These are phyloP conservation scores for Cyclargus thomasi DNA, from an alignment of 1,140 invertebrate genomes.

Conservation along the genomic window DNA sequence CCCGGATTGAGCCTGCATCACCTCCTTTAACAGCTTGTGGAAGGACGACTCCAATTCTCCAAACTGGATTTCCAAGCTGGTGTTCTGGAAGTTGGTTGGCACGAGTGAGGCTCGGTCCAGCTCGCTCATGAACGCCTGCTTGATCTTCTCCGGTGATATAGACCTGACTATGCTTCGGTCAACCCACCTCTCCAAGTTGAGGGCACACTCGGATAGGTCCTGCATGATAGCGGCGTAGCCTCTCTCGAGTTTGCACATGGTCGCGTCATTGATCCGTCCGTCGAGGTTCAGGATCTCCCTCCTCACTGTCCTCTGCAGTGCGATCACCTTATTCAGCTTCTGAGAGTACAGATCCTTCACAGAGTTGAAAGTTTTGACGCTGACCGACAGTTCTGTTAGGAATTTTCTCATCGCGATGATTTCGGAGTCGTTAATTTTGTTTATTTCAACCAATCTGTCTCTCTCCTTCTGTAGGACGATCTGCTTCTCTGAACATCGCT, in stretches of 20 bases:
- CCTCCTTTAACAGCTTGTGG: conserved; percentile 56
- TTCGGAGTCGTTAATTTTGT: conserved; percentile 59
- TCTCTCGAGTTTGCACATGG: conserved; percentile 53
- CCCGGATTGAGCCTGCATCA: conserved; percentile 44
- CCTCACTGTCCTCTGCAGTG: conserved; percentile 54
- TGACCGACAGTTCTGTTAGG: conserved; percentile 54
- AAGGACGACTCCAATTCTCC: conserved; percentile 55
- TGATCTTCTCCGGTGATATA: conserved; percentile 55
- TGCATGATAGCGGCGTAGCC: conserved; percentile 56
- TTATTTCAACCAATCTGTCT: conserved; percentile 54
- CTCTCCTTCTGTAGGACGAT: conserved; percentile 55
- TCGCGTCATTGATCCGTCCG: conserved; percentile 40
- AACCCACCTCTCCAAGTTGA: conserved; percentile 59
- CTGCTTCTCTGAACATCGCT: conserved; percentile 56
- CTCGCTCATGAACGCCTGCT: conserved; percentile 54
- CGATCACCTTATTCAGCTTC: conserved; percentile 52
- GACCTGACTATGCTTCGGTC: conserved; percentile 44
- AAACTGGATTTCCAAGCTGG: conserved; percentile 51
- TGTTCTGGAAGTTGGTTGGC: conserved; percentile 46
- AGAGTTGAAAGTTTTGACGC: conserved; percentile 56
- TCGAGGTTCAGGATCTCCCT: conserved; percentile 56
- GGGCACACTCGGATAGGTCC: conserved; percentile 50
- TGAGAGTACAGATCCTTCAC: conserved; percentile 57
- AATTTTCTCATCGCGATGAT: conserved; percentile 62
- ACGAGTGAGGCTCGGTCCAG: conserved; percentile 41